phyloP scores from a whole-genome alignment of 2,888 invertebrate species.

The Nomada flava region DNA sequence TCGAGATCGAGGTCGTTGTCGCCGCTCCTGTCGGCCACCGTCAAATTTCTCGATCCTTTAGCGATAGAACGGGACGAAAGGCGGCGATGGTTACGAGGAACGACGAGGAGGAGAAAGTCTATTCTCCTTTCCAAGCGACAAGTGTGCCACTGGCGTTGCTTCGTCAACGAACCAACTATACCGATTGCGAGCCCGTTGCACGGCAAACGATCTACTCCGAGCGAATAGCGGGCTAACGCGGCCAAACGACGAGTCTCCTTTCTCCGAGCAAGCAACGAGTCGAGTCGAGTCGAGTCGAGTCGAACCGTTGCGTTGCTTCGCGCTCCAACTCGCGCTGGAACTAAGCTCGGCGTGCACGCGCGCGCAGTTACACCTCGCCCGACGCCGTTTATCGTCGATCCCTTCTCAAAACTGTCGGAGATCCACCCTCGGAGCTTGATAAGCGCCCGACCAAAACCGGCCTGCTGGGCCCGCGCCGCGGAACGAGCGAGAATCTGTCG shows the following conservation, averaged over 20 bases:
- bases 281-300: too few species aligned
- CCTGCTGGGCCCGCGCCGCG: neutral
- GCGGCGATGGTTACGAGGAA: conserved; percentile 43
- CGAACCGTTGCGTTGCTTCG: too few species aligned
- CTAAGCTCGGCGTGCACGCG: too few species aligned
- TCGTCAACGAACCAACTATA: conserved; percentile 54
- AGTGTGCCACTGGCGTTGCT: conserved; percentile 72
- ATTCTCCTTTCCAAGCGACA: conserved; percentile 68
- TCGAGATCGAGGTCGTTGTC: neutral
- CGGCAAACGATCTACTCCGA: conserved; percentile 17
- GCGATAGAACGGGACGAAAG: conserved; percentile 28
- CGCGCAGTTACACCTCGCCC: neutral
- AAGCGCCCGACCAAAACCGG: neutral
- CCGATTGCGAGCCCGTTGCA: conserved; percentile 1
- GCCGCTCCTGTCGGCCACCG: too few species aligned
- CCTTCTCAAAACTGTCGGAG: neutral
- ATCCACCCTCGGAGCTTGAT: neutral
- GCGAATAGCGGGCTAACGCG: neutral
- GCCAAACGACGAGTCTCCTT: conserved; percentile 32
- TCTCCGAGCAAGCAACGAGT: conserved; percentile 1
- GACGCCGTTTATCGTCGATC: neutral
- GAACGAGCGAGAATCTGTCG: neutral
- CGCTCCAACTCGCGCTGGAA: neutral
- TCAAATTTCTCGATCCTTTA: conserved; percentile 32
- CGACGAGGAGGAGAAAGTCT: conserved; percentile 76